These are phyloP conservation scores for Lumbricus terrestris DNA, from an alignment of 2,888 invertebrate species.

Conservation along the genomic window DNA sequence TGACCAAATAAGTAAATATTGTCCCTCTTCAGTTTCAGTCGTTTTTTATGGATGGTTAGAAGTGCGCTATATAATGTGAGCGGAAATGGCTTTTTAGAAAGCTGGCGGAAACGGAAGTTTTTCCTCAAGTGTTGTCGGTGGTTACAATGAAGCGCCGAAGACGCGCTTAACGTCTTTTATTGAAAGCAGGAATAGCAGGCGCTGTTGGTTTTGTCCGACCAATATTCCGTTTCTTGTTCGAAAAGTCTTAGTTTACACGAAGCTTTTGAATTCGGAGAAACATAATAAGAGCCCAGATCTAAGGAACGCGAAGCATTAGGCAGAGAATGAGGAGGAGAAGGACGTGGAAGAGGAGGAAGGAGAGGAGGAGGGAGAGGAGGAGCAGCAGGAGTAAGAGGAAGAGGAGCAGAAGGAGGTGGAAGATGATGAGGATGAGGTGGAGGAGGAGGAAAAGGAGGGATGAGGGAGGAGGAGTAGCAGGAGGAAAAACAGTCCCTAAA, in stretches of 20 bases:
- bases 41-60: neutral
- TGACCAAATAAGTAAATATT: neutral
- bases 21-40: neutral
- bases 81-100: neutral
- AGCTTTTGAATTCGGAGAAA: neutral
- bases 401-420: no score
- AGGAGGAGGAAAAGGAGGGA: no score
- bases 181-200: neutral
- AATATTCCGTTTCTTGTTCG: neutral
- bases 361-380: no score
- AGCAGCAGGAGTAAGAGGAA: neutral
- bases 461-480: no score
- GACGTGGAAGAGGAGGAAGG: no score
- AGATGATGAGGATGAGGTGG: no score
- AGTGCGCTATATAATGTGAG: neutral
- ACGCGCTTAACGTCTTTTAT: neutral
- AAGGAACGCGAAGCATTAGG: neutral
- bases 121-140: neutral
- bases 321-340: no score
- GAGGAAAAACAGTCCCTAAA: no score
- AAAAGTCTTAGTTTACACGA: neutral
- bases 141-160: neutral
- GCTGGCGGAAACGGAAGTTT: neutral
- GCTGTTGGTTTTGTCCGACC: neutral
- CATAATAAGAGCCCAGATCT: neutral